These are phyloP conservation scores for Microctonus brassicae DNA, from an alignment of 2,888 invertebrate species.

Conservation along the genomic window DNA sequence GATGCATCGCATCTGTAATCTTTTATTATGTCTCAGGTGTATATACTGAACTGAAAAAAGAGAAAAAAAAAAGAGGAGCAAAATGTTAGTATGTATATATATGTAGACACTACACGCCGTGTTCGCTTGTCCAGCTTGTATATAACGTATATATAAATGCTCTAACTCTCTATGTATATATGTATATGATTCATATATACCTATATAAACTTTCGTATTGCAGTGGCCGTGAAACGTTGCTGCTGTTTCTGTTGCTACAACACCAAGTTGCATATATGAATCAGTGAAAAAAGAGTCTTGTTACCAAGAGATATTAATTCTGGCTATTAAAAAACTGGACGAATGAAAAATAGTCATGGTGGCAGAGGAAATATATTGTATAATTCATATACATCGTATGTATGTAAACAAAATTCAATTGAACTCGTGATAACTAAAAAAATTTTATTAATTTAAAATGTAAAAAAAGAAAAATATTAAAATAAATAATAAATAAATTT, in stretches of 20 bases:
- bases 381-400: no score
- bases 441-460: no score
- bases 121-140: background rate
- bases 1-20: slow-evolving; percentile 68
- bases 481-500: no score
- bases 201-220: background rate
- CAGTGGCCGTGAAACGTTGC: background rate
- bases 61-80: background rate
- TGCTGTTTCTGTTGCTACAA: background rate
- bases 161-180: background rate
- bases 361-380: slow-evolving; percentile 45
- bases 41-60: background rate
- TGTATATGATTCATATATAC: no score
- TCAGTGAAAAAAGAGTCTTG: slow-evolving; percentile 65
- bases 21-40: slow-evolving; percentile 61
- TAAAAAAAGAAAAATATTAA: no score
- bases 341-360: slow-evolving; percentile 67
- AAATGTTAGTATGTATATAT: background rate
- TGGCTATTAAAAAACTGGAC: slow-evolving; percentile 67
- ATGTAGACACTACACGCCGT: background rate
- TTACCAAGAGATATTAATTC: slow-evolving; percentile 69
- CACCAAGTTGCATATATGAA: slow-evolving; percentile 17
- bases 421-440: no score
- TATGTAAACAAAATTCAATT: slow-evolving; percentile 49
- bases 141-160: background rate